Evolutionary conservation across 2,113 vertebrate species (phyloP).

Genomic region (Antigone vipio): DNA sequence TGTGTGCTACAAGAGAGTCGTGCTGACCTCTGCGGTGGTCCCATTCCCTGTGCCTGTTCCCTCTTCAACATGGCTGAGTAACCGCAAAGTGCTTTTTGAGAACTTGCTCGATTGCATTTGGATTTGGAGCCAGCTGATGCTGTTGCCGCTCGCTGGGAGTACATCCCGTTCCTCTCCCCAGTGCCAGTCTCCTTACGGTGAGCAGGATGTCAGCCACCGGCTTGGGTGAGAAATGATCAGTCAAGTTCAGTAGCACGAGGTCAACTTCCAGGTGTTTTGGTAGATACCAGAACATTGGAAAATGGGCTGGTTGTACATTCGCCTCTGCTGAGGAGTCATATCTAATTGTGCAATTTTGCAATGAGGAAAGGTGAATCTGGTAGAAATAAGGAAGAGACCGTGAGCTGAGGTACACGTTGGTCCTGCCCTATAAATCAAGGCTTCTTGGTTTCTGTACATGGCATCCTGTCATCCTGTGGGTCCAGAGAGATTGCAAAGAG

Average conservation of each 20-base stretch:
- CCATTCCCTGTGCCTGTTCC: not conserved
- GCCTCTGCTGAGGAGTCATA: not conserved
- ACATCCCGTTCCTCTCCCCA: fast-evolving
- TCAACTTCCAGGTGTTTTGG: not conserved
- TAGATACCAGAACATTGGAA: not conserved
- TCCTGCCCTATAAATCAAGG: not conserved
- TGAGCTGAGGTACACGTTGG: not conserved
- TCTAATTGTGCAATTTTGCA: not conserved
- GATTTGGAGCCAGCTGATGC: not conserved
- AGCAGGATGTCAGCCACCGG: not conserved
- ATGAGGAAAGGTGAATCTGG: not conserved
- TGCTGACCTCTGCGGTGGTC: not conserved
- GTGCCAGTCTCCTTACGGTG: not conserved
- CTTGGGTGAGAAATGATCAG: not conserved
- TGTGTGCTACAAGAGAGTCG: not conserved
- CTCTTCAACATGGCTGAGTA: not conserved
- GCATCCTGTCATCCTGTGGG: not conserved
- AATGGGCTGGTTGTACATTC: not conserved
- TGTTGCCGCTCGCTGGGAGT: not conserved
- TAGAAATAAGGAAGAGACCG: not conserved
- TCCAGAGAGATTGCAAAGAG: not conserved
- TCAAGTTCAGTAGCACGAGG: fast-evolving
- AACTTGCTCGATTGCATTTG: not conserved
- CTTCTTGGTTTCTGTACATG: not conserved
- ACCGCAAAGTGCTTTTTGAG: not conserved